These are phyloP conservation scores for Sisor rabdophorus DNA, from an alignment of 2,113 vertebrate species.

Conservation along the genomic window DNA sequence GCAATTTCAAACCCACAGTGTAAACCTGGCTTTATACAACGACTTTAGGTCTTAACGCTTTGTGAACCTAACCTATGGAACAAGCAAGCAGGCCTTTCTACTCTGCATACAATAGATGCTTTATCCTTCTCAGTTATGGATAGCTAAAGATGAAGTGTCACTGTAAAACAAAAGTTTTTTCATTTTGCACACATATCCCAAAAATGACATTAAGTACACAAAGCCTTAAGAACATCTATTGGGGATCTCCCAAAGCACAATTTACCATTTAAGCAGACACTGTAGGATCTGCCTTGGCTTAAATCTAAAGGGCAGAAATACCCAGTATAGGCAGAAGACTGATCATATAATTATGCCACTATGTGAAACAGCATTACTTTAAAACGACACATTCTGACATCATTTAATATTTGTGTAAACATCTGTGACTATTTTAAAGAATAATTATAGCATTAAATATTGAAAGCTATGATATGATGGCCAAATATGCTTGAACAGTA, in stretches of 20 bases:
- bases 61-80: constrained; percentile 64
- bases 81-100: constrained; percentile 53
- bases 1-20: too few species aligned
- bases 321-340: constrained; percentile 51
- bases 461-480: constrained; percentile 44
- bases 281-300: constrained; percentile 56
- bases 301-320: constrained; percentile 46
- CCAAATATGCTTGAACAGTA: constrained; percentile 38
- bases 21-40: constrained; percentile 1
- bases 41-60: constrained; percentile 55
- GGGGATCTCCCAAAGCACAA: constrained; percentile 74
- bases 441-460: neutral
- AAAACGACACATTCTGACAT: constrained; percentile 54
- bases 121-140: constrained; percentile 45
- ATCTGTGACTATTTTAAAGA: constrained; percentile 8
- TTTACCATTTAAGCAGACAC: constrained; percentile 60
- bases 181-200: constrained; percentile 55
- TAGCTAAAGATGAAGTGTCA: constrained; percentile 62
- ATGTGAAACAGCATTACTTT: constrained; percentile 64
- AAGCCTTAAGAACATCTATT: constrained; percentile 73
- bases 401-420: constrained; percentile 51
- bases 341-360: constrained; percentile 61
- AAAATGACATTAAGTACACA: constrained; percentile 59
- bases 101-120: constrained; percentile 31
- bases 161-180: constrained; percentile 48